A percentile compares a stretch with the other conserved stretches of the same genome.
These are phyloP conservation scores for Isurus oxyrinchus DNA, from an alignment of 2,113 vertebrate genomes.

Conservation along the genomic window DNA sequence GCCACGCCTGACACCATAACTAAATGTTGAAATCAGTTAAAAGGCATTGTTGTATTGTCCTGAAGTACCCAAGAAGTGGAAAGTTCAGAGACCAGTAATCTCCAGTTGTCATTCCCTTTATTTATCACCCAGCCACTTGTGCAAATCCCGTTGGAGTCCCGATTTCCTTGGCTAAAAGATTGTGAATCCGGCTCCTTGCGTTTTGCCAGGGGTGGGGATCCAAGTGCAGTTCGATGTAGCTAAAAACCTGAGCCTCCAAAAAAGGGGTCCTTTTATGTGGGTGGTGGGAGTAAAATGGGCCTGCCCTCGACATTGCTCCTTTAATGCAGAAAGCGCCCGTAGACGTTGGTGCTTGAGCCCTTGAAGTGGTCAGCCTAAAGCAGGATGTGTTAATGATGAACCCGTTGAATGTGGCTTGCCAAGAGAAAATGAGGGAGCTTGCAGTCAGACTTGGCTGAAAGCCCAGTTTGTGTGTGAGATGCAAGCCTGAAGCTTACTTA, in stretches of 20 bases:
- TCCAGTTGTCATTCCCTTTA: neutral
- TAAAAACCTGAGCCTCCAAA: neutral
- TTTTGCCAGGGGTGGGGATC: neutral
- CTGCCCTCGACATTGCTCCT: neutral
- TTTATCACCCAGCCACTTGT: neutral
- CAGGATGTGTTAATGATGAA: slow-evolving; percentile 36
- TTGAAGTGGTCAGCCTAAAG: neutral
- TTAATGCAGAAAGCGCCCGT: neutral
- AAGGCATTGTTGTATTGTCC: neutral
- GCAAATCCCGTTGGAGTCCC: neutral
- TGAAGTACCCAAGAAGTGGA: neutral
- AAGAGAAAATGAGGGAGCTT: slow-evolving; percentile 27
- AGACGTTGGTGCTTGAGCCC: neutral
- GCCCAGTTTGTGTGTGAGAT: slow-evolving; percentile 6
- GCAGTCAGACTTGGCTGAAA: neutral
- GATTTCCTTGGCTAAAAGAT: neutral
- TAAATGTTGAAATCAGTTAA: neutral
- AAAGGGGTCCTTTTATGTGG: neutral
- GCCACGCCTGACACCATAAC: neutral
- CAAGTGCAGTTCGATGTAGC: too few species aligned
- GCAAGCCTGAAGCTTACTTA: slow-evolving; percentile 2
- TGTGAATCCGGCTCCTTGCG: neutral
- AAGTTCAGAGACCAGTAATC: neutral
- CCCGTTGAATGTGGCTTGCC: slow-evolving; percentile 12
- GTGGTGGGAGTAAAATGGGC: neutral